Evolutionary conservation across 2,113 vertebrate genomes (phyloP).

Genomic region (Verasper variegatus): DNA sequence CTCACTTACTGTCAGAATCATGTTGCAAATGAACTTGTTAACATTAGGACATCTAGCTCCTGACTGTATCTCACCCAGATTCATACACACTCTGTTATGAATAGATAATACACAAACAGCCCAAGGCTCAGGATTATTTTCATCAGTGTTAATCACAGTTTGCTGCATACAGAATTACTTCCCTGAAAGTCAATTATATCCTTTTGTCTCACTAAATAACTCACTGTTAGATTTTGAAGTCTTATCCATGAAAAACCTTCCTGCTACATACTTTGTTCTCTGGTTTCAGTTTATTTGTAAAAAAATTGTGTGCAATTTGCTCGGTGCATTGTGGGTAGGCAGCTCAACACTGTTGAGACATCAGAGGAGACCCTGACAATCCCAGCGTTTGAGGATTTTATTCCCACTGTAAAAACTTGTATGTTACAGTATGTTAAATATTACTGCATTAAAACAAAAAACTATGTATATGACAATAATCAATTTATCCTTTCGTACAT

Average conservation of each 20-base stretch:
- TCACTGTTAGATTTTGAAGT: conserved; percentile 8
- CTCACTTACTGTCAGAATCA: conserved; percentile 6
- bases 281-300: conserved; percentile 9
- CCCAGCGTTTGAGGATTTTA: background rate
- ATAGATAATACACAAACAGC: conserved; percentile 24
- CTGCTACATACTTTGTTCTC: background rate
- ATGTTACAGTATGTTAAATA: background rate
- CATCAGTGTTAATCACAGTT: conserved; percentile 19
- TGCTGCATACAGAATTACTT: background rate
- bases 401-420: background rate
- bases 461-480: no score
- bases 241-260: background rate
- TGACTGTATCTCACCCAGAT: background rate
- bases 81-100: background rate
- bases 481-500: background rate
- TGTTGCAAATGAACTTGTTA: conserved; percentile 9
- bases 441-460: no score
- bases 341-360: background rate
- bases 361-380: background rate
- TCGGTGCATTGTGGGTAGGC: background rate
- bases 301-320: background rate
- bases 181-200: background rate
- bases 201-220: conserved; percentile 9
- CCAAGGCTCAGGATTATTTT: conserved; percentile 21
- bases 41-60: background rate